Evolutionary conservation across 1,140 invertebrate species (phyloP).

Genomic region (Drosophila pseudoananassae): DNA sequence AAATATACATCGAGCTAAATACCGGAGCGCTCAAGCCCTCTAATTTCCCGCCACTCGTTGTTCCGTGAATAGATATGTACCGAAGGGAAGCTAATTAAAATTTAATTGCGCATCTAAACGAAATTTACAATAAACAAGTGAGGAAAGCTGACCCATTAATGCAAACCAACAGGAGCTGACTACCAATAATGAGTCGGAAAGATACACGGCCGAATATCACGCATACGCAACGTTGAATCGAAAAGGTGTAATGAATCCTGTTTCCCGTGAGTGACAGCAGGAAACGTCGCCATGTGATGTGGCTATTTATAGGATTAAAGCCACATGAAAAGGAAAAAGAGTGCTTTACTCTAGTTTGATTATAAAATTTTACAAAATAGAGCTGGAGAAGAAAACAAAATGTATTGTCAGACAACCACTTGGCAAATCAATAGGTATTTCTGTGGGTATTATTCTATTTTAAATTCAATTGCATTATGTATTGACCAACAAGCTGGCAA

Average conservation of each 20-base stretch:
- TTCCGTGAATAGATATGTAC: conserved; percentile 23
- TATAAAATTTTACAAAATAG: background rate
- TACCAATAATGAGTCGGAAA: conserved; percentile 8
- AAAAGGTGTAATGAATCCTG: conserved; percentile 20
- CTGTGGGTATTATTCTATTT: conserved; percentile 49
- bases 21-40: conserved; percentile 1
- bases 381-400: background rate
- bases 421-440: conserved; percentile 14
- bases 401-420: background rate
- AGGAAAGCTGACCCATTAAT: conserved; percentile 16
- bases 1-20: conserved; percentile 38
- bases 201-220: conserved; percentile 52
- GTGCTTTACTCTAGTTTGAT: background rate
- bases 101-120: conserved; percentile 78
- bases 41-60: background rate
- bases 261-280: conserved; percentile 11
- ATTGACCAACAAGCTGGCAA: conserved; percentile 33
- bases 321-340: background rate
- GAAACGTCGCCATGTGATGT: conserved; percentile 6
- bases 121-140: conserved; percentile 74
- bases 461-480: conserved; percentile 73
- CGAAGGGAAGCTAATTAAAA: conserved; percentile 74
- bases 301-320: background rate
- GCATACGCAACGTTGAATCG: conserved; percentile 37
- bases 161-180: conserved; percentile 22